Conservation (phyloP, 2,888 invertebrate genomes). For the Neoaliturus tenellus region DNA sequence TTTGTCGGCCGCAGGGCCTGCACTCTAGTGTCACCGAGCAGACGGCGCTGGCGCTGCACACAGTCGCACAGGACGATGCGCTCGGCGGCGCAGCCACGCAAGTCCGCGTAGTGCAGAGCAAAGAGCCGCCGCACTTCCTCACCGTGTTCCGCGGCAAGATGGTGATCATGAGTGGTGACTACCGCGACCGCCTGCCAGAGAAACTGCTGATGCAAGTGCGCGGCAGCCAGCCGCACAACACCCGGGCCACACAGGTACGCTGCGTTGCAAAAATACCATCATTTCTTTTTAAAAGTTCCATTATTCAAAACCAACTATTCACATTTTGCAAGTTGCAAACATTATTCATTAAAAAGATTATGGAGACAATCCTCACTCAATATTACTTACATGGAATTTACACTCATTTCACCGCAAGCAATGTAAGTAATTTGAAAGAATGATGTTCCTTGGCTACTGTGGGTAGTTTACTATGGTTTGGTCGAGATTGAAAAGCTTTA, state of each 20-base stretch:
- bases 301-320: no score
- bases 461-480: no score
- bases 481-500: no score
- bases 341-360: no score
- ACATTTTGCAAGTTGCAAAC: no score
- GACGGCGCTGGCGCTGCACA: constrained; percentile 73
- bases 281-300: no score
- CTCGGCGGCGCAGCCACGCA: constrained; percentile 74
- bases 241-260: constrained; percentile 33
- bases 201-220: constrained; percentile 82
- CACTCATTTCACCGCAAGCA: no score
- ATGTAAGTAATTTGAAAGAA: no score
- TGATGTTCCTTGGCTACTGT: no score
- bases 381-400: no score
- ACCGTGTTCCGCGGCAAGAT: constrained; percentile 93
- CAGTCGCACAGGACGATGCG: constrained; percentile 76
- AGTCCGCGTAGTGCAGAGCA: constrained; percentile 90
- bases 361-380: no score
- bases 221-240: constrained; percentile 36
- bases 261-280: no score
- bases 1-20: constrained; percentile 83
- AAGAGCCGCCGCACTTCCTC: constrained; percentile 94
- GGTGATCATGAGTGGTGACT: constrained; percentile 74
- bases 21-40: constrained; percentile 86
- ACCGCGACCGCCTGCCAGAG: constrained; percentile 72